Percentiles rank a stretch among this genome's conserved stretches.
phyloP scores from a whole-genome alignment of 2,797 vertebrate species.

The Chaetophractus vellerosus region DNA sequence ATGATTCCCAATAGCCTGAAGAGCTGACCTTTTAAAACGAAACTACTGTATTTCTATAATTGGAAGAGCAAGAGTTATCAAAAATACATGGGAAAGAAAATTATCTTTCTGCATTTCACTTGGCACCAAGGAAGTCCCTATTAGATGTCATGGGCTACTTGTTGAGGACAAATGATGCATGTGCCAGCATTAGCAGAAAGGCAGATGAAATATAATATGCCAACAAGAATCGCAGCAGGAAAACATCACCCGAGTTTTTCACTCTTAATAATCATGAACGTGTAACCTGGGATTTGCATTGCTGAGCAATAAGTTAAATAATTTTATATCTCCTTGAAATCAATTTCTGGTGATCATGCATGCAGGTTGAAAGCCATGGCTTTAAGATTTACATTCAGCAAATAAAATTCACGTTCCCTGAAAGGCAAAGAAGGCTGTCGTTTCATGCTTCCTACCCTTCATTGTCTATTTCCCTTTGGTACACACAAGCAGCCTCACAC shows the following conservation, averaged over 20 bases:
- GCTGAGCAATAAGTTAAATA: slow-evolving; percentile 82
- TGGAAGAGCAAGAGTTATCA: background rate
- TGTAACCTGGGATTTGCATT: slow-evolving; percentile 79
- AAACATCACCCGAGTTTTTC: slow-evolving; percentile 53
- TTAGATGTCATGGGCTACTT: background rate
- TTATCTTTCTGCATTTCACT: background rate
- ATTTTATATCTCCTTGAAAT: slow-evolving; percentile 87
- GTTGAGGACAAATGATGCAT: slow-evolving; percentile 33
- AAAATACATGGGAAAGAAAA: background rate
- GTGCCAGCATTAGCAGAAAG: background rate
- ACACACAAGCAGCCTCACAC: slow-evolving; percentile 39
- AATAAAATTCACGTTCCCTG: slow-evolving; percentile 88
- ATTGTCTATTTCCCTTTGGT: slow-evolving; percentile 83
- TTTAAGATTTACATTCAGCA: slow-evolving; percentile 86
- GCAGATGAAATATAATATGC: slow-evolving; percentile 1
- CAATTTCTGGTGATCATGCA: slow-evolving; percentile 83
- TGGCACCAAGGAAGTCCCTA: background rate
- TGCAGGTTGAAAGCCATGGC: slow-evolving; percentile 83
- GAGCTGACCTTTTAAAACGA: background rate
- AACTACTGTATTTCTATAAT: background rate
- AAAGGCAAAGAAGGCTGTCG: slow-evolving; percentile 87
- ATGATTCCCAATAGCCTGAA: background rate
- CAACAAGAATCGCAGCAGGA: slow-evolving; percentile 11
- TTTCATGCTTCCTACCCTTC: slow-evolving; percentile 88
- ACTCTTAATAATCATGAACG: slow-evolving; percentile 44